phyloP scores from a whole-genome alignment of 1,140 invertebrate species.

The Cyphomyrmex costatus region DNA sequence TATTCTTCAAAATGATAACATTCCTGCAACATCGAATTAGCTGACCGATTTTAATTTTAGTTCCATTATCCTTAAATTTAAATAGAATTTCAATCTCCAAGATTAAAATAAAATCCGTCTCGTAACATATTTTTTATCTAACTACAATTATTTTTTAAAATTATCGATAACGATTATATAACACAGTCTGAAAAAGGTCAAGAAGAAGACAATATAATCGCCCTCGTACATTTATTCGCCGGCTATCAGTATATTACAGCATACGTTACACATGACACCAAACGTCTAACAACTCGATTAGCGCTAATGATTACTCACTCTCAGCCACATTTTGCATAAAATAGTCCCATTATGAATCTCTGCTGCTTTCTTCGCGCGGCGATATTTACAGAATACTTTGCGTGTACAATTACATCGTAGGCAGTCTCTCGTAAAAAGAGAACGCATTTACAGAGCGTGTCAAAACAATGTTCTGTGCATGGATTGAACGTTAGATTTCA shows the following conservation, averaged over 20 bases:
- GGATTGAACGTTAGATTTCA: slow-evolving; percentile 25
- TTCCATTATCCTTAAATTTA: neutral
- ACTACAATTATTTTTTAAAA: neutral
- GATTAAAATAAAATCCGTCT: slow-evolving; percentile 1
- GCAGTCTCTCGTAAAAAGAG: slow-evolving; percentile 36
- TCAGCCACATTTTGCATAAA: slow-evolving; percentile 71
- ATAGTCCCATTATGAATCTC: slow-evolving; percentile 66
- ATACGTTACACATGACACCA: slow-evolving; percentile 78
- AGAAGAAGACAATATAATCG: slow-evolving; percentile 9
- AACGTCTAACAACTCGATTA: slow-evolving; percentile 78
- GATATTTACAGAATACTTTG: slow-evolving; percentile 69
- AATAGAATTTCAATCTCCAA: neutral
- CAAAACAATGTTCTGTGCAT: slow-evolving; percentile 43
- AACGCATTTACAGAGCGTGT: slow-evolving; percentile 31
- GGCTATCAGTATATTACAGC: slow-evolving; percentile 74
- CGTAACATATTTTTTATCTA: neutral
- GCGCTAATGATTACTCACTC: slow-evolving; percentile 71
- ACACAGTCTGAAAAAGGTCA: neutral
- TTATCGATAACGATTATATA: neutral
- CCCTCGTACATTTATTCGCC: slow-evolving; percentile 77
- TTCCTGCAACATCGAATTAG: neutral
- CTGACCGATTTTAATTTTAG: neutral
- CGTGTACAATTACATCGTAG: slow-evolving; percentile 40
- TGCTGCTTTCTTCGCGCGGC: slow-evolving; percentile 50
- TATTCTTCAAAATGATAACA: neutral